Evolutionary conservation across 2,113 vertebrate species (phyloP), one percentile per base, ranked within the genome.

Genomic region (Tetrao urogallus): DNA sequence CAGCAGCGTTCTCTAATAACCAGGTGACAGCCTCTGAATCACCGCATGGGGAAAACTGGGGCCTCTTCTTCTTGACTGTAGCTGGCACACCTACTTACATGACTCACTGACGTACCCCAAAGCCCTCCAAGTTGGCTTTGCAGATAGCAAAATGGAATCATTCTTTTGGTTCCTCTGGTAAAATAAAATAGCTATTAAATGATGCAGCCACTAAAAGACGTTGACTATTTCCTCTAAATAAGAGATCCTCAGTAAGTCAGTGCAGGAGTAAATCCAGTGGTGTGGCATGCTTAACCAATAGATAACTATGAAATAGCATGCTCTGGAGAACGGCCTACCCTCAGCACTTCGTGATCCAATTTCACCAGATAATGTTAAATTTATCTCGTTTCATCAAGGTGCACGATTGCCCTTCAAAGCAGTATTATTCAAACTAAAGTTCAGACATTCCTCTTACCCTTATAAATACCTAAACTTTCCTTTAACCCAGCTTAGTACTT

Each of bases 351-450:
- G 64, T 50, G 76, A 81, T 90, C 67, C 81, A 38, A 57, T 64
- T 88, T 92, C 72, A 94, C 69, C 52, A 88, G 38, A 52, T 86
- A 77, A 60, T 57, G 65, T 43, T 76, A 80, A 64, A 78, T 86
- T 77, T 78, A 77, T 34, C 69, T 60, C 34, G 5, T 58, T 90
- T 78, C 66, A 65, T 58, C 67, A 74, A 80, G 45, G 38, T 82
- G 7, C 58, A 27, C 11, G 7, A 36, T 12, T 72, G 48, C 57
- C 28, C 47, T 91, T 82, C 65, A 27, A 65, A 56, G 69, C 42
- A 74, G 50, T n/a, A 54, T 71, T 52, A 58, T 42, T 90, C 16
- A 4, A 83, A 81, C 8, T 0, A 13, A 81, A 86, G n/a, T 14
- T 85, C 1, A 74, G 65, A 42, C 47, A 57, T 83, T 86, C 79